Evolutionary conservation across 35 echinoderm and acorn worm genomes (phyloP).

Genomic region (Lytechinus pictus): DNA sequence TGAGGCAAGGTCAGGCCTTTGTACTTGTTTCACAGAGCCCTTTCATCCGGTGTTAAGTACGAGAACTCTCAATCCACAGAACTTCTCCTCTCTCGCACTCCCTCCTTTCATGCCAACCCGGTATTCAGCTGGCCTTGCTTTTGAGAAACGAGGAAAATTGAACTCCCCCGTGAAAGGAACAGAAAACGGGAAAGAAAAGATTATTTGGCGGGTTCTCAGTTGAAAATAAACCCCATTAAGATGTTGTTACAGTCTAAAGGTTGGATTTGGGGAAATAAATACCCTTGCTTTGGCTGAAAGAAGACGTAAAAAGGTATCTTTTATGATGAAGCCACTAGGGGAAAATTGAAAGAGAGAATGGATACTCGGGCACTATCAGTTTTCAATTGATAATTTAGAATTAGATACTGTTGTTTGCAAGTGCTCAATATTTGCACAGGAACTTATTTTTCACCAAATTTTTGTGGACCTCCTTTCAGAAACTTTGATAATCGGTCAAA

Average conservation of each 20-base stretch:
- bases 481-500: slow-evolving; percentile 23
- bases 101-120: slow-evolving; percentile 5
- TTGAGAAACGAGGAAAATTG: slow-evolving; percentile 16
- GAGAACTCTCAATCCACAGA: slow-evolving; percentile 38
- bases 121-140: slow-evolving; percentile 40
- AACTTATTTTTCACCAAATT: slow-evolving; percentile 53
- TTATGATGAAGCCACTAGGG: slow-evolving; percentile 50
- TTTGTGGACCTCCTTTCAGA: slow-evolving; percentile 19
- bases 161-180: not conserved
- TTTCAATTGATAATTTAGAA: slow-evolving; percentile 55
- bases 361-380: slow-evolving; percentile 34
- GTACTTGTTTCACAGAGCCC: slow-evolving; percentile 46
- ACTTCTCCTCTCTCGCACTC: not conserved
- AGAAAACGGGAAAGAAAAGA: slow-evolving; percentile 49
- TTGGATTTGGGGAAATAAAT: slow-evolving; percentile 56
- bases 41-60: slow-evolving; percentile 53
- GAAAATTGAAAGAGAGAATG: slow-evolving; percentile 44
- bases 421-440: slow-evolving; percentile 39
- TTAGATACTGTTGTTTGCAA: slow-evolving; percentile 56
- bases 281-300: slow-evolving; percentile 39
- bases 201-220: slow-evolving; percentile 54
- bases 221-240: slow-evolving; percentile 55
- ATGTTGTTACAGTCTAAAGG: slow-evolving; percentile 49
- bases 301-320: slow-evolving; percentile 50
- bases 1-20: slow-evolving; percentile 39